Conservation (phyloP, 2,113 vertebrate genomes). For the Rana temporaria region DNA sequence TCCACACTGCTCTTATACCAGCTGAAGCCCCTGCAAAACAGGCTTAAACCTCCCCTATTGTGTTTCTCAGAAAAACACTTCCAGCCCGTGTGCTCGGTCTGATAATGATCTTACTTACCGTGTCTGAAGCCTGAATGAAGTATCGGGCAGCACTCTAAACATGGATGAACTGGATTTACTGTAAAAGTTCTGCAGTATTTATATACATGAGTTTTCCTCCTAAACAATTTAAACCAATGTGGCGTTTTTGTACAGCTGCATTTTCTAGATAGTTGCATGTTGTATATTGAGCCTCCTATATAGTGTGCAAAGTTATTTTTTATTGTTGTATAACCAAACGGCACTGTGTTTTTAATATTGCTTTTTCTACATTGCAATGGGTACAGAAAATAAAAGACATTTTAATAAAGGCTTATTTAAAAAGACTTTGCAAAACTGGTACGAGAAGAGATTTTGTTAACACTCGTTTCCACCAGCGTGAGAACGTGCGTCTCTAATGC, state of each 20-base stretch:
- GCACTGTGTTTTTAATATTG: conserved; percentile 35
- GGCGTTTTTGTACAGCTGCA: conserved; percentile 25
- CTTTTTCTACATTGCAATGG: conserved; percentile 5
- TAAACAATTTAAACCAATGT: background rate
- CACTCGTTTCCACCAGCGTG: background rate
- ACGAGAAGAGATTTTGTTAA: background rate
- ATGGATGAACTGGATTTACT: background rate
- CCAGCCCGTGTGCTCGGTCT: no score
- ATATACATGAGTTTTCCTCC: background rate
- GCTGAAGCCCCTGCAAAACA: no score
- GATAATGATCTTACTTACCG: background rate
- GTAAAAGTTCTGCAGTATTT: background rate
- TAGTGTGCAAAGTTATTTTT: conserved; percentile 14
- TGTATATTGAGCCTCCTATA: background rate
- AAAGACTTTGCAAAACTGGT: background rate
- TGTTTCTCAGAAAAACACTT: no score
- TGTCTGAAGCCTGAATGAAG: background rate
- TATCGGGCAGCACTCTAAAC: background rate
- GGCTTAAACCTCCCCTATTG: no score
- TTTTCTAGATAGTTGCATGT: conserved; percentile 19
- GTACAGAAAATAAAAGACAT: conserved; percentile 13
- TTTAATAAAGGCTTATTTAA: background rate
- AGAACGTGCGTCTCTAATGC: background rate
- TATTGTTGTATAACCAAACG: background rate
- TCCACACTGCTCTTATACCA: no score